These are phyloP conservation scores for Acrocephalus scirpaceus DNA, from an alignment of 2,797 vertebrate species.

Conservation along the genomic window DNA sequence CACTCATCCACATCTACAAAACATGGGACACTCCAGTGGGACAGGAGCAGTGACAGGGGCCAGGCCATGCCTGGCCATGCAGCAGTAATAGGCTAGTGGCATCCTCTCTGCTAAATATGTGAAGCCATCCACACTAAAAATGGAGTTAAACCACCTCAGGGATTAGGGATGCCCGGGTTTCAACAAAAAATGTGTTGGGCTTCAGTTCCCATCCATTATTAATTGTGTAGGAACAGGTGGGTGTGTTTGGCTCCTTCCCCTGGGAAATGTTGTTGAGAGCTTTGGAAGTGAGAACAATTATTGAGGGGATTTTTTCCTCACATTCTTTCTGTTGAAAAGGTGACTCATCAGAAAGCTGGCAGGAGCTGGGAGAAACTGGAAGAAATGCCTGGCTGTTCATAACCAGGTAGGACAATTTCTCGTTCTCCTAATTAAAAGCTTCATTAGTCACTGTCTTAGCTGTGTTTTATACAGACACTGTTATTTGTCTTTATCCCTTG, in stretches of 20 bases:
- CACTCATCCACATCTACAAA: slow-evolving; percentile 91
- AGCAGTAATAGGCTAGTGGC: not conserved
- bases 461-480: not conserved
- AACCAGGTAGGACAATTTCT: not conserved
- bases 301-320: not conserved
- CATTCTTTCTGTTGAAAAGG: not conserved
- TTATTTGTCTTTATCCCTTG: not conserved
- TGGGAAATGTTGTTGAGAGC: not conserved
- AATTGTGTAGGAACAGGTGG: not conserved
- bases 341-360: not conserved
- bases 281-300: not conserved
- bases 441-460: not conserved
- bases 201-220: not conserved
- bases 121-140: not conserved
- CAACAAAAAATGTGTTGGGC: not conserved
- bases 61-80: rapidly evolving
- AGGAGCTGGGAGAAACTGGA: not conserved
- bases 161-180: not conserved
- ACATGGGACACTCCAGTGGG: not conserved
- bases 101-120: not conserved
- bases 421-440: not conserved
- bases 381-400: not conserved
- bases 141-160: not conserved
- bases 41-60: not conserved
- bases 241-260: not conserved